These are phyloP conservation scores for Tiliacea aurago DNA, from an alignment of 2,888 invertebrate species.

Conservation along the genomic window DNA sequence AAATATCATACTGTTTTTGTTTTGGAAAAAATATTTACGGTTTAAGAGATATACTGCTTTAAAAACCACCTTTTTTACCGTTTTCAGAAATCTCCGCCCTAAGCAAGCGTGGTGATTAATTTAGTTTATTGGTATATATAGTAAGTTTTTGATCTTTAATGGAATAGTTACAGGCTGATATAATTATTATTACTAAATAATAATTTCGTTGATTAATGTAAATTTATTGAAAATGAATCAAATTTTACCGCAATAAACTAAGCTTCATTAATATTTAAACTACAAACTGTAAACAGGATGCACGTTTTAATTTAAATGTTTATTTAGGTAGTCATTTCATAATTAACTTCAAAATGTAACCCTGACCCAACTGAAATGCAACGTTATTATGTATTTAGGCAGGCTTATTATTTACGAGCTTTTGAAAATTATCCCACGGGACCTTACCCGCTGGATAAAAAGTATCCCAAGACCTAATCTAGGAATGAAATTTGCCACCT, in stretches of 20 bases:
- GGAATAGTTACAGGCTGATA: neutral
- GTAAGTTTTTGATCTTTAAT: too few species aligned
- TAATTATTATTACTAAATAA: neutral
- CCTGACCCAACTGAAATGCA: slow-evolving; percentile 17
- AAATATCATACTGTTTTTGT: too few species aligned
- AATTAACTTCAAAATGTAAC: slow-evolving; percentile 30
- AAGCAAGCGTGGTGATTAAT: neutral
- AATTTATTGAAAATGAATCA: neutral
- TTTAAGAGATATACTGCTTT: too few species aligned
- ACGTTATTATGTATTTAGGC: slow-evolving; percentile 2
- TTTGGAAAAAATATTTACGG: too few species aligned
- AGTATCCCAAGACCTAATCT: too few species aligned
- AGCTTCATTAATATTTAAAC: slow-evolving; percentile 20
- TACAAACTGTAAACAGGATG: neutral
- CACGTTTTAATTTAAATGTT: slow-evolving; percentile 35
- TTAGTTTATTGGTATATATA: too few species aligned
- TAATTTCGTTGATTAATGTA: neutral
- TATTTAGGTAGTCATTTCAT: slow-evolving; percentile 41
- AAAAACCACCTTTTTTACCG: too few species aligned
- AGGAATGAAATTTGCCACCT: too few species aligned
- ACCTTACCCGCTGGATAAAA: too few species aligned
- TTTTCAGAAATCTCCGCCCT: too few species aligned
- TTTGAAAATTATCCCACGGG: too few species aligned
- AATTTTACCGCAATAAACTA: slow-evolving; percentile 14
- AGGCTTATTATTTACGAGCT: slow-evolving; percentile 3